Conservation (phyloP, 2,113 vertebrate species). For the Cavia porcellus region DNA sequence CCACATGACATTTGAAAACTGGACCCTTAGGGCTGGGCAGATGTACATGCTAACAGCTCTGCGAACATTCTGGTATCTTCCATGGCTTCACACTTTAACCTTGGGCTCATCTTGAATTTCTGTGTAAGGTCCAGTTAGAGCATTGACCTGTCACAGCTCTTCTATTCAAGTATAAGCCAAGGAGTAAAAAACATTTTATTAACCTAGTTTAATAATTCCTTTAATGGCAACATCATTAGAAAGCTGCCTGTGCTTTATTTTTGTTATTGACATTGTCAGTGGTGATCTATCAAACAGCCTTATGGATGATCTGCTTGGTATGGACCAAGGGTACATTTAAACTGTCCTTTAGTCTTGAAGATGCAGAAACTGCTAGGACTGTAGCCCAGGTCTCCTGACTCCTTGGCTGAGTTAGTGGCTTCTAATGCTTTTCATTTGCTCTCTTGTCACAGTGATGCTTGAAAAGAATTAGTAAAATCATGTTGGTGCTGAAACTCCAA, state of each 20-base stretch:
- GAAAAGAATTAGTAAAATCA: not conserved
- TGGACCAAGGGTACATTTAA: not conserved
- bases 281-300: not conserved
- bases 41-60: not conserved
- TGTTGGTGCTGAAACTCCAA: not conserved
- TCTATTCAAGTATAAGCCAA: not conserved
- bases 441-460: not conserved
- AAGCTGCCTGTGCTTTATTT: not conserved
- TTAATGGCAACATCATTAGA: not conserved
- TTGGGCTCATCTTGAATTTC: not conserved
- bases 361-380: not conserved
- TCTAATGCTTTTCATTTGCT: not conserved
- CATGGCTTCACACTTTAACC: not conserved
- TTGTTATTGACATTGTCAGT: not conserved
- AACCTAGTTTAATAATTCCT: not conserved
- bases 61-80: not conserved
- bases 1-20: not conserved
- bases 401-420: not conserved
- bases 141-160: not conserved
- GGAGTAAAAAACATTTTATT: slow-evolving; percentile 13
- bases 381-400: not conserved
- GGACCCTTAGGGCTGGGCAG: not conserved
- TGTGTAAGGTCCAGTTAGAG: not conserved
- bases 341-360: not conserved
- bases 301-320: not conserved